These are phyloP conservation scores for Heteromormyrus szaboi DNA, from an alignment of 2,797 vertebrate genomes.

Conservation along the genomic window DNA sequence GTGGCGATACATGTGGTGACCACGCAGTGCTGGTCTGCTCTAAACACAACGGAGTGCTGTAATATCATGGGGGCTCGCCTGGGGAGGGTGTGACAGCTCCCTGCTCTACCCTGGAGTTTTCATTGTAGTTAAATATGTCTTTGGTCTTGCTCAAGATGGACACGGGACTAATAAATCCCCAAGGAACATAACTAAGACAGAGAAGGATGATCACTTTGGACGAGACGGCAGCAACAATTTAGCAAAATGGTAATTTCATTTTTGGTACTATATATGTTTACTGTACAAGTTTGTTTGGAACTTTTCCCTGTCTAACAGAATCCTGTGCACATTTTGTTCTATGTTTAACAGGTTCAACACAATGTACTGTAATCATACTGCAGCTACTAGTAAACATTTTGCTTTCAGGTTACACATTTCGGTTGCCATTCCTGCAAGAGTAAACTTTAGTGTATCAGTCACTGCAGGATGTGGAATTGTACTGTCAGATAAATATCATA, in stretches of 20 bases:
- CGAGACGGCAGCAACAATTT: neutral
- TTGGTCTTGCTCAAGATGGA: neutral
- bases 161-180: neutral
- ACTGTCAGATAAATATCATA: neutral
- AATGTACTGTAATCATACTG: neutral
- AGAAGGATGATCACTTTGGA: neutral
- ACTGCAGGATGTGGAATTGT: neutral
- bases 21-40: neutral
- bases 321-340: neutral
- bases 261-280: neutral
- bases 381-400: neutral
- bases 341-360: neutral
- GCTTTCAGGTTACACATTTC: neutral
- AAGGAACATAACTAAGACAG: neutral
- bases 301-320: neutral
- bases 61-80: neutral
- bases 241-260: slow-evolving; percentile 6
- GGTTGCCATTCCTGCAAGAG: neutral
- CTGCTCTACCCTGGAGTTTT: neutral
- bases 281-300: neutral
- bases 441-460: neutral
- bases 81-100: neutral
- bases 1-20: neutral
- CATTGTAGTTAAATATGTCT: neutral
- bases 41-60: neutral